These are phyloP conservation scores for Acanthaster planci DNA, from an alignment of 35 echinoderm and acorn worm species.

Conservation along the genomic window DNA sequence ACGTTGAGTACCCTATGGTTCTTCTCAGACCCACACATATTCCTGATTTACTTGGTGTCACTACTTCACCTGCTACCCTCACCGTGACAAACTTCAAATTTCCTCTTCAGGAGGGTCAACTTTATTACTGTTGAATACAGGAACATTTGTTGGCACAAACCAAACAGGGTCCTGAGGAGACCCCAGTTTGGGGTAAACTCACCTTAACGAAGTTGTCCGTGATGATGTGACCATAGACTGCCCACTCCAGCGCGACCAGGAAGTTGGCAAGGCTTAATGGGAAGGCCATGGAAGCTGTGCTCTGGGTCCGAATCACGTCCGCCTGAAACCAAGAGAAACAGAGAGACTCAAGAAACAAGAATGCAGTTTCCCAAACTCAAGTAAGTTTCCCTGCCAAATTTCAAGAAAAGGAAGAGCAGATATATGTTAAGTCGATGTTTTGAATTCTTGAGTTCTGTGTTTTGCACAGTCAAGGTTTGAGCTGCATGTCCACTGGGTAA, in stretches of 20 bases:
- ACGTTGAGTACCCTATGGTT: too few species aligned
- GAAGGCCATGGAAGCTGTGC: constrained; percentile 44
- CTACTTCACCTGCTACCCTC: too few species aligned
- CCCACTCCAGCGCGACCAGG: constrained; percentile 36
- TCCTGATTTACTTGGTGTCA: too few species aligned
- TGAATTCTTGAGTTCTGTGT: too few species aligned
- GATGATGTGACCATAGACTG: constrained; percentile 38
- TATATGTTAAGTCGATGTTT: too few species aligned
- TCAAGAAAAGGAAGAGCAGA: too few species aligned
- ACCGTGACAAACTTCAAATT: not conserved
- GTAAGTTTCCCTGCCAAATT: too few species aligned
- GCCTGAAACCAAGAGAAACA: constrained; percentile 36
- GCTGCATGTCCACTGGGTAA: too few species aligned
- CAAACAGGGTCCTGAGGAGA: not conserved
- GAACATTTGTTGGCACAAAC: not conserved
- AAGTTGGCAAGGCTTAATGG: constrained; percentile 34
- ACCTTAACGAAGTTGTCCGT: constrained; percentile 45
- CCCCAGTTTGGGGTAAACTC: not conserved
- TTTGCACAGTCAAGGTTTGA: too few species aligned
- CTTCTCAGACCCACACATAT: too few species aligned
- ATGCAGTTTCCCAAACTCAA: too few species aligned
- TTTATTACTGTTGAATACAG: not conserved
- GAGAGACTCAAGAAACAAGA: not conserved
- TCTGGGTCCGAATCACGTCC: constrained; percentile 42
- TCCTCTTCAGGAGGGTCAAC: not conserved